Evolutionary conservation across 2,113 vertebrate species (phyloP).

Genomic region (Phalacrocorax brasilianus): DNA sequence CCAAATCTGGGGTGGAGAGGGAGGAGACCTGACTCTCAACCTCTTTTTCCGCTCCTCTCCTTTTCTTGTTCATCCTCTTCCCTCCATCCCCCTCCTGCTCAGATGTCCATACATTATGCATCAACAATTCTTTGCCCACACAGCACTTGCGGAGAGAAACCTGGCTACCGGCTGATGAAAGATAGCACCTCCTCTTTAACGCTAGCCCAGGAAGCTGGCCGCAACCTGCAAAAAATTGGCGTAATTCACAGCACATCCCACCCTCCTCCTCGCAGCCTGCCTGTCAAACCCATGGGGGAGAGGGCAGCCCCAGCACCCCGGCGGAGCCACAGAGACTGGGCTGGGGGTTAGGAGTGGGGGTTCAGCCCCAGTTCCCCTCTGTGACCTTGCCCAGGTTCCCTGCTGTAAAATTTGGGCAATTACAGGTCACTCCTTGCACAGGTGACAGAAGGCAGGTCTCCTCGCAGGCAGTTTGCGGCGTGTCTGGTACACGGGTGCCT

Average conservation of each 20-base stretch:
- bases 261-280: not conserved
- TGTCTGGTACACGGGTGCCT: rapidly evolving
- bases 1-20: not conserved
- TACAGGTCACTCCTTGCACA: rapidly evolving
- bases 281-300: not conserved
- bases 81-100: not conserved
- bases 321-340: not conserved
- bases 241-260: not conserved
- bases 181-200: not conserved
- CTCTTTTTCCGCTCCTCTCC: not conserved
- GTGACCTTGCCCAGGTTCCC: not conserved
- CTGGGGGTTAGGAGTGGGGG: rapidly evolving
- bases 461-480: rapidly evolving
- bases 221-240: not conserved
- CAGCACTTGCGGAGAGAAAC: not conserved
- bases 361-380: rapidly evolving
- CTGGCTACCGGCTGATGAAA: not conserved
- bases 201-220: not conserved
- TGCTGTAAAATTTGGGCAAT: not conserved
- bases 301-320: not conserved
- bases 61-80: not conserved
- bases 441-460: not conserved
- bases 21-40: not conserved
- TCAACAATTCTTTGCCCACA: not conserved
- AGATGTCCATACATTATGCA: not conserved